Base-by-base conservation (phyloP, 2,113 vertebrate genomes). In the Phoenicopterus ruber region DNA sequence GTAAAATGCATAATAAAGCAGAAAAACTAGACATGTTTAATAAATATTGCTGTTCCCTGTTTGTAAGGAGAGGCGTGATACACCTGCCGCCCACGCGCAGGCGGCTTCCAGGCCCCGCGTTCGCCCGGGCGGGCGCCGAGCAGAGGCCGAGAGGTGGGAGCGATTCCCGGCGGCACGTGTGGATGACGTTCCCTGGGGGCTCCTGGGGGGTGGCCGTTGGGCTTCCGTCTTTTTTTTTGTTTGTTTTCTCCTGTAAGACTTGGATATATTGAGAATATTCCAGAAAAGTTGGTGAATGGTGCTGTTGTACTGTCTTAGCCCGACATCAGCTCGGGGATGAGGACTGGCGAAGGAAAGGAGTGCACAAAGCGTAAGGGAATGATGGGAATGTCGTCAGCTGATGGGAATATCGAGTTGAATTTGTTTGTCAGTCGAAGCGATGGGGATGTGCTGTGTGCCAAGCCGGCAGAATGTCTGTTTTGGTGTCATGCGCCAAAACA, bases 1-100 rank as follows among this genome's bases (percentile, higher is more conserved):
- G 88, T 74, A 95, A 95, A 94, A 94, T 84, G 95, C 95, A 92
- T 97, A 96, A 96, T 95, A 95, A 94, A 95, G 93, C 86, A 95
- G 89, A 88, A 95, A 95, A 93, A 62, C 73, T 85, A 90, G 95
- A 94, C 96, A 90, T 95, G 95, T 97, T 97, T 96, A 95, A 96
- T 97, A 96, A 96, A 96, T 93, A 96, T 79, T 95, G 47, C 83
- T 70, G 40, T 95, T 97, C 94, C 55, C 69, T 80, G 1, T 88
- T 91, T 94, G 63, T 81, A 62, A 80, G 80, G 84, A 50, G 81
- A 76, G 74, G 38, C 50, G 14, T 54, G 89, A 91, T 85, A 47
- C 10, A 2, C 32, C 62, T 6, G 9, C 20, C 91, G 83, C 44
- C 40, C 34, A 0, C 17, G 52, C 32, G 74, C 66, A 10, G 40